These are phyloP conservation scores for Acanthosepion lycidas DNA, from an alignment of 2,888 invertebrate genomes.

Conservation along the genomic window DNA sequence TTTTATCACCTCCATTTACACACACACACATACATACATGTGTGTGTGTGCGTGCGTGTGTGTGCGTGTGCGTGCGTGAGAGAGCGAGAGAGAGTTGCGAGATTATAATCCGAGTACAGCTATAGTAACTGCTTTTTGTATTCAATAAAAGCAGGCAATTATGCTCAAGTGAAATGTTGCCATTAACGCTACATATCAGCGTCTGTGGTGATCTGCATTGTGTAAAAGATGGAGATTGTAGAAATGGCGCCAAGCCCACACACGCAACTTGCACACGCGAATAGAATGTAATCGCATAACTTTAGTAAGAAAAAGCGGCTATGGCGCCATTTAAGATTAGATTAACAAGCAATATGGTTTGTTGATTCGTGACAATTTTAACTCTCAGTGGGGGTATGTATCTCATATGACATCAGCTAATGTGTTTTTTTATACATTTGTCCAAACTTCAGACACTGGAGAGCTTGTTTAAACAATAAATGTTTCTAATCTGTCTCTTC, in stretches of 20 bases:
- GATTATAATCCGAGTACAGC: not conserved
- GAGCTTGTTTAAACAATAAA: not conserved
- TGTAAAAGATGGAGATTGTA: not conserved
- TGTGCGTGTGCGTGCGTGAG: not conserved
- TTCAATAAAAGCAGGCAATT: not conserved
- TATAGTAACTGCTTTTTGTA: not conserved
- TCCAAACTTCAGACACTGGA: not conserved
- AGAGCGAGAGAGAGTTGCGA: not conserved
- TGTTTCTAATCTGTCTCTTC: too few relatives aligned
- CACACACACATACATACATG: not conserved
- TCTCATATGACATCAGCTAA: too few relatives aligned
- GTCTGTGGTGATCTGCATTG: slow-evolving; percentile 7
- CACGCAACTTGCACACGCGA: not conserved
- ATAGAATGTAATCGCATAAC: not conserved
- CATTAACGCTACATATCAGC: not conserved
- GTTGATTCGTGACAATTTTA: not conserved
- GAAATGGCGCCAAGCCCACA: not conserved
- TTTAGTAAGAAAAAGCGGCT: not conserved
- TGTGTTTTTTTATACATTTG: not conserved
- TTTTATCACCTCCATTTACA: too few relatives aligned
- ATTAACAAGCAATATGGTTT: not conserved
- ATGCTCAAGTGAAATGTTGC: not conserved
- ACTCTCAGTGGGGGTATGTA: not conserved
- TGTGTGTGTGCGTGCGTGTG: not conserved
- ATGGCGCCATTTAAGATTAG: not conserved